These are phyloP conservation scores for Cinara cedri DNA, from an alignment of 2,888 invertebrate species.

Conservation along the genomic window DNA sequence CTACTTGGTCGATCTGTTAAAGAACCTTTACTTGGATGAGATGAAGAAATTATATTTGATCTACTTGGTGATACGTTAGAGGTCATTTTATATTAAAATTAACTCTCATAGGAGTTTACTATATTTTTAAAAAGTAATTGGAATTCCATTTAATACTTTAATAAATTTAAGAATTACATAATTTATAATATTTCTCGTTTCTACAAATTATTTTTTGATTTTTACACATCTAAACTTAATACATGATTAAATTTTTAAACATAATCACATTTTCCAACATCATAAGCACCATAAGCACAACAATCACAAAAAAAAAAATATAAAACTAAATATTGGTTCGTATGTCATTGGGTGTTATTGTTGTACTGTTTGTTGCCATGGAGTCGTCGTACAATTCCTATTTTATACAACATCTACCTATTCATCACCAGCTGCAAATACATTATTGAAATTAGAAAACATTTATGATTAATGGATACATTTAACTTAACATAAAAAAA, in stretches of 20 bases:
- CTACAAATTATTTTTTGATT: not conserved
- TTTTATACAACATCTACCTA: not conserved
- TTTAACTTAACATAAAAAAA: not conserved
- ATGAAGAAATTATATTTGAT: conserved; percentile 38
- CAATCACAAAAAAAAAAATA: too few species aligned
- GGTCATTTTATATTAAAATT: conserved; percentile 2
- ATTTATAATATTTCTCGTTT: not conserved
- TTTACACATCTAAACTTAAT: not conserved
- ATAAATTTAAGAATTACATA: not conserved
- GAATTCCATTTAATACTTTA: not conserved
- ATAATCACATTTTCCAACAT: not conserved
- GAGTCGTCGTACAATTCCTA: conserved; percentile 3
- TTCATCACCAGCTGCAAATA: conserved; percentile 35
- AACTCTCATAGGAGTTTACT: not conserved
- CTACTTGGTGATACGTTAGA: conserved; percentile 38
- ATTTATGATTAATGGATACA: conserved; percentile 45
- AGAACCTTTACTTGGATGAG: conserved; percentile 41
- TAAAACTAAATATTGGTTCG: conserved; percentile 33
- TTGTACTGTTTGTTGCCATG: conserved; percentile 56
- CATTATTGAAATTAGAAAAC: conserved; percentile 47
- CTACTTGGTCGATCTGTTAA: conserved; percentile 46
- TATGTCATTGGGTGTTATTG: conserved; percentile 40
- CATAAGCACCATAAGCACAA: not conserved
- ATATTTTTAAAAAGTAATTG: too few species aligned
- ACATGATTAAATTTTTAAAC: conserved; percentile 5